A percentile compares a stretch with the other conserved stretches of the same genome.
These are phyloP conservation scores for Phania funesta DNA, from an alignment of 2,888 invertebrate species.

Conservation along the genomic window DNA sequence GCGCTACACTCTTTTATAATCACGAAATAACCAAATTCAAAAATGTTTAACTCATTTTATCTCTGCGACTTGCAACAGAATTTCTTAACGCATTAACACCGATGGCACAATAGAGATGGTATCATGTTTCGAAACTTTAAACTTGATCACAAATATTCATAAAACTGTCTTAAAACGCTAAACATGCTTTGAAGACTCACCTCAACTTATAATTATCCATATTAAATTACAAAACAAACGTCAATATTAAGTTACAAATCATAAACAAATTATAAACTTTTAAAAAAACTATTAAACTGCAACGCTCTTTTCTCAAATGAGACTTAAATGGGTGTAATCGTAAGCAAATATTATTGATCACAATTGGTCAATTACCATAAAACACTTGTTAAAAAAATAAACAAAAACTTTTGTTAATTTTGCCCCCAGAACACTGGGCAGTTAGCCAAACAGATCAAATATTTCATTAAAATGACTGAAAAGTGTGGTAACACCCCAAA, in stretches of 20 bases:
- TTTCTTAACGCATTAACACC: too few relatives aligned
- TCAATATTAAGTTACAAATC: constrained; percentile 70
- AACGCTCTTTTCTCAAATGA: not conserved
- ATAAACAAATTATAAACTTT: constrained; percentile 61
- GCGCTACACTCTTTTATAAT: too few relatives aligned
- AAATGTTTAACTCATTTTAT: too few relatives aligned
- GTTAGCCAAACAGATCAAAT: constrained; percentile 65
- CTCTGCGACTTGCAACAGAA: too few relatives aligned
- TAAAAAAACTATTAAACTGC: constrained; percentile 48
- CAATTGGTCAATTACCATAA: constrained; percentile 50
- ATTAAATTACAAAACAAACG: constrained; percentile 52
- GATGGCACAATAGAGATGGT: too few relatives aligned
- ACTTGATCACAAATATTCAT: constrained; percentile 21
- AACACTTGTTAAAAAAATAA: constrained; percentile 8
- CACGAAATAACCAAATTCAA: too few relatives aligned
- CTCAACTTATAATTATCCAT: constrained; percentile 39
- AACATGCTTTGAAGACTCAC: constrained; percentile 10
- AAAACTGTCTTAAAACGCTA: constrained; percentile 31
- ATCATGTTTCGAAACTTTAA: not conserved
- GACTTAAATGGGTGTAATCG: constrained; percentile 60
- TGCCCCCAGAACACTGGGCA: constrained; percentile 21
- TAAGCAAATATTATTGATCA: constrained; percentile 64
- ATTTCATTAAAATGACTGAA: constrained; percentile 69
- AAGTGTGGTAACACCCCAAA: constrained; percentile 68
- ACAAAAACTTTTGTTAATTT: constrained; percentile 38